Conservation (phyloP, 2,888 invertebrate genomes). For the Ethmia dodecea region DNA sequence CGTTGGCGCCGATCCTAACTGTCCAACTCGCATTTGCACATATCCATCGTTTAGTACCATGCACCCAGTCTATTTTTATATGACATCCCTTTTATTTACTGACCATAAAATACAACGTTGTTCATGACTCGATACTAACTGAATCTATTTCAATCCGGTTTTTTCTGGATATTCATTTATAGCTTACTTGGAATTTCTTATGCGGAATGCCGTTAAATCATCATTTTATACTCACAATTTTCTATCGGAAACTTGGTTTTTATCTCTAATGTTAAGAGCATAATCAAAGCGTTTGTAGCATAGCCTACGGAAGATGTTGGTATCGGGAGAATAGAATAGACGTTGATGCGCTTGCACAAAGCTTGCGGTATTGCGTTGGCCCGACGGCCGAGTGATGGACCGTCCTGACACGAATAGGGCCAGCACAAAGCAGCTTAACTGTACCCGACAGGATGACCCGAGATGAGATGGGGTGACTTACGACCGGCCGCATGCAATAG, state of each 20-base stretch:
- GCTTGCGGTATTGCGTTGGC: slow-evolving; percentile 42
- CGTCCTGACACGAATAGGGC: slow-evolving; percentile 57
- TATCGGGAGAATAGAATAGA: no score
- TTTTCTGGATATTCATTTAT: not conserved
- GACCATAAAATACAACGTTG: slow-evolving; percentile 4
- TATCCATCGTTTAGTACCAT: slow-evolving; percentile 1
- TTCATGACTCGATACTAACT: not conserved
- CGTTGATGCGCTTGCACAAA: slow-evolving; percentile 29
- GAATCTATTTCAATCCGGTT: slow-evolving; percentile 4
- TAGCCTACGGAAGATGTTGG: no score
- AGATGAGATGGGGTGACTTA: slow-evolving; percentile 48
- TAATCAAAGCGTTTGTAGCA: no score
- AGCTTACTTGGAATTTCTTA: not conserved
- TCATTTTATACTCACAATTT: no score
- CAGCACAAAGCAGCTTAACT: slow-evolving; percentile 58
- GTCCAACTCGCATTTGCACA: slow-evolving; percentile 34
- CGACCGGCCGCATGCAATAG: slow-evolving; percentile 31
- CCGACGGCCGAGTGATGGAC: slow-evolving; percentile 45
- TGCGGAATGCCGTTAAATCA: no score
- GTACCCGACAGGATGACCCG: slow-evolving; percentile 59
- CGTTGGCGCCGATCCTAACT: slow-evolving; percentile 69
- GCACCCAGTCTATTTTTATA: slow-evolving; percentile 5
- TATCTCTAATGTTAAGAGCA: no score
- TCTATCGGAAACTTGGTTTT: no score
- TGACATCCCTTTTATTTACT: no score